Evolutionary conservation across 35 echinoderm and acorn worm genomes (phyloP).

Genomic region (Apostichopus californicus): DNA sequence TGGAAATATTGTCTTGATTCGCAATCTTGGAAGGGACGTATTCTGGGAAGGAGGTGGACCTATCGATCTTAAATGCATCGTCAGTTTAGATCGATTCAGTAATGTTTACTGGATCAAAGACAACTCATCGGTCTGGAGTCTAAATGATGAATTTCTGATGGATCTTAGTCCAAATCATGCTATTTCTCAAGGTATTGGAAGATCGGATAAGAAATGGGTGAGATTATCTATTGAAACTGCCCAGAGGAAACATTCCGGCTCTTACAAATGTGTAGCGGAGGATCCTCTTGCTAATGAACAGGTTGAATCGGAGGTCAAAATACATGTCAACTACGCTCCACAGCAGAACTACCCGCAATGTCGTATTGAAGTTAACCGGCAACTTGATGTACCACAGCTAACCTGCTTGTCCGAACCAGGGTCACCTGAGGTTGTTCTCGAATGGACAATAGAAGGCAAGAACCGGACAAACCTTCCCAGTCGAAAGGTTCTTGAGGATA

Average conservation of each 20-base stretch:
- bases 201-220: not conserved
- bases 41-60: constrained; percentile 55
- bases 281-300: constrained; percentile 11
- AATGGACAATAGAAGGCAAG: not conserved
- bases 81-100: constrained; percentile 12
- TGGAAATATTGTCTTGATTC: not conserved
- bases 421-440: constrained; percentile 2
- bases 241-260: constrained; percentile 38
- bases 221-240: not conserved
- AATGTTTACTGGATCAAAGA: constrained; percentile 53
- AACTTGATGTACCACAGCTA: not conserved
- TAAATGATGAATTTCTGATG: constrained; percentile 8
- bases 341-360: constrained; percentile 30
- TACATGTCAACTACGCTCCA: constrained; percentile 44
- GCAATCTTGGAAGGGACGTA: not conserved
- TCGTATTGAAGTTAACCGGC: not conserved
- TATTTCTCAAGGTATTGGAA: constrained; percentile 26
- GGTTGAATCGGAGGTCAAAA: not conserved
- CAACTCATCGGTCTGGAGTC: constrained; percentile 32
- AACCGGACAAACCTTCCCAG: not conserved
- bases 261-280: constrained; percentile 34
- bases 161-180: constrained; percentile 36
- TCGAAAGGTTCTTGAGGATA: not conserved
- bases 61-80: constrained; percentile 39
- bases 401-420: constrained; percentile 47